Evolutionary conservation across 2,888 invertebrate genomes (phyloP).

Genomic region (Nesidiocoris tenuis): DNA sequence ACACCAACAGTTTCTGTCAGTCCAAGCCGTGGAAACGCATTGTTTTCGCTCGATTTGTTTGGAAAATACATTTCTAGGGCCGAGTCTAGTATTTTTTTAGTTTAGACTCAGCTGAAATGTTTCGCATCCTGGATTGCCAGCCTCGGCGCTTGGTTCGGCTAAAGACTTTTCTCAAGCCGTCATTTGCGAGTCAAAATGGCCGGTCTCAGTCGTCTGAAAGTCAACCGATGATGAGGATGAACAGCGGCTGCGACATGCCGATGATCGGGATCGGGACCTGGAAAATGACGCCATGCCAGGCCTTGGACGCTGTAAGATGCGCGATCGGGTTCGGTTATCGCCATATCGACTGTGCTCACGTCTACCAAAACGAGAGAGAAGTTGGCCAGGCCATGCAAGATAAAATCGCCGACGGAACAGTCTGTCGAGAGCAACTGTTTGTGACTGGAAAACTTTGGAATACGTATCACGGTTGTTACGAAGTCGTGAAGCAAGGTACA

Average conservation of each 20-base stretch:
- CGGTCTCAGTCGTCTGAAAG: neutral
- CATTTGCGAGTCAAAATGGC: too few species aligned
- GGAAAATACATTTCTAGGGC: too few species aligned
- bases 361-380: slow-evolving; percentile 37
- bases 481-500: slow-evolving; percentile 3
- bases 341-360: slow-evolving; percentile 15
- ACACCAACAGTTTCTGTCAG: too few species aligned
- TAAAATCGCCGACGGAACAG: slow-evolving; percentile 32
- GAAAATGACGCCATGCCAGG: slow-evolving; percentile 16
- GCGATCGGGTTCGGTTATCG: slow-evolving; percentile 27
- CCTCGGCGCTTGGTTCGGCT: too few species aligned
- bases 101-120: too few species aligned
- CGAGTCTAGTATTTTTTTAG: too few species aligned
- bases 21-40: too few species aligned
- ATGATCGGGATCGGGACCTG: slow-evolving; percentile 20
- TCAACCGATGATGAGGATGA: slow-evolving; percentile 4
- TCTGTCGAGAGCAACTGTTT: slow-evolving; percentile 17
- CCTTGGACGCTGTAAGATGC: slow-evolving; percentile 8
- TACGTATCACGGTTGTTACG: slow-evolving; percentile 11
- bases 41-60: too few species aligned
- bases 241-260: slow-evolving; percentile 20
- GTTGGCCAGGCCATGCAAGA: slow-evolving; percentile 19
- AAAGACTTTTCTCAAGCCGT: too few species aligned
- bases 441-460: slow-evolving; percentile 32
- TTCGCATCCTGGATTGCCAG: too few species aligned